Conservation (phyloP, 2,113 vertebrate genomes). For the Gasterosteus nipponicus region DNA sequence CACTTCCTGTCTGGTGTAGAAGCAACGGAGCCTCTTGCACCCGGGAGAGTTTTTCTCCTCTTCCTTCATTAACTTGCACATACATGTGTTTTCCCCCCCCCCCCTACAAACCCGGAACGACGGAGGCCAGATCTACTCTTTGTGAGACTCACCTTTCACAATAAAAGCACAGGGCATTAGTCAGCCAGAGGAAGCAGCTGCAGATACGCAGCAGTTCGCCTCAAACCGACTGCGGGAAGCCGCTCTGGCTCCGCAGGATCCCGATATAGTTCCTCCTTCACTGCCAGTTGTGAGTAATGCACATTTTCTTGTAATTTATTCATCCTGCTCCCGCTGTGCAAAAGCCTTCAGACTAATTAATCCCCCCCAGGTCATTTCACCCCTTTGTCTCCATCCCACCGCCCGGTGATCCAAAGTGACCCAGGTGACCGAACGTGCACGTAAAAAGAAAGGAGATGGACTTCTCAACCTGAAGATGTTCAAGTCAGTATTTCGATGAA, state of each 20-base stretch:
- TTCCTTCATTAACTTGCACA: neutral
- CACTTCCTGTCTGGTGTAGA: slow-evolving; percentile 9
- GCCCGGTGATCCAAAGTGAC: neutral
- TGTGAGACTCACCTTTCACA: neutral
- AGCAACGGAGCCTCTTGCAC: neutral
- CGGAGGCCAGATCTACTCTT: neutral
- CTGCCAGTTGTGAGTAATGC: too few relatives aligned
- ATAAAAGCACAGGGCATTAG: neutral
- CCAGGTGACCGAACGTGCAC: neutral
- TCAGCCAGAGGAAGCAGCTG: neutral
- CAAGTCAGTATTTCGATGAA: neutral
- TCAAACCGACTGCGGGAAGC: neutral
- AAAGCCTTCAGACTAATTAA: neutral
- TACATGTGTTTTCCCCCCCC: too few relatives aligned
- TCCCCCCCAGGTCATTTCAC: neutral
- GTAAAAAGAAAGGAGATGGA: neutral
- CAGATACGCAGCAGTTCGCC: neutral
- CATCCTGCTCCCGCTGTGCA: too few relatives aligned
- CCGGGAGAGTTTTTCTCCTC: neutral
- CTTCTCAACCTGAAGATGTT: neutral
- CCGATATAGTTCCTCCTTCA: neutral
- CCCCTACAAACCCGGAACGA: too few relatives aligned
- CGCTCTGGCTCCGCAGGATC: neutral
- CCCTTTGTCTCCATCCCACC: neutral
- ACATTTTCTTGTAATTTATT: neutral